Base-by-base conservation (phyloP, 2,888 invertebrate genomes). In the Microchrysa polita region DNA sequence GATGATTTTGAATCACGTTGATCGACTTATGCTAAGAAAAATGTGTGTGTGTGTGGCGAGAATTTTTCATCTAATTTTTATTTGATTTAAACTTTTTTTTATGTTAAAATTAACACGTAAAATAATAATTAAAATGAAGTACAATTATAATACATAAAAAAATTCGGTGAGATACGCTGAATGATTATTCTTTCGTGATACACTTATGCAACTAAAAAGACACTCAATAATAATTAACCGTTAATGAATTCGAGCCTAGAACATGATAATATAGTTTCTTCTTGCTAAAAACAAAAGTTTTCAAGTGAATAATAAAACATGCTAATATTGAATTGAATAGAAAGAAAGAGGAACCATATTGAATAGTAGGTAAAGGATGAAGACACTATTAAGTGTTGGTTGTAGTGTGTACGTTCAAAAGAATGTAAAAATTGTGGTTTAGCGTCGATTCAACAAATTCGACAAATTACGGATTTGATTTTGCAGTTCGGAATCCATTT, bases 401-500 rank as follows among this genome's bases (percentile, higher is more conserved):
- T 48, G 12, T 48, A 48, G 12, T 48, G 12, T 48, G 42, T 55
- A 16, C 12, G 12, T 23, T 14, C 12, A 67, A 67, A n/a, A 57
- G 16, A 71, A 7, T 57, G 40, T 5, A 7, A 55, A 69, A 34
- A 1, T 42, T 16, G 10, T 1, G 7, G 10, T 48, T 74, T 78
- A 79, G 44, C 85, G 84, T 23, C 83, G 81, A 78, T 85, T 81
- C 48, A 85, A 77, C 53, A 85, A 80, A 78, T 85, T 85, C 48
- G 83, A 83, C 20, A 85, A 74, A 0, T 83, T 82, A 55, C 85
- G 81, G 77, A 85, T 85, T 78, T 85, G 83, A 53, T 81, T 83
- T 74, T 84, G 83, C 34, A 85, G 77, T 71, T 85, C 85, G 1
- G 85, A 85, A 73, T 85, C 84, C 84, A 85, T 85, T 77, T 82